Evolutionary conservation across 2,113 vertebrate genomes (phyloP).

Genomic region (Pluvialis apricaria): DNA sequence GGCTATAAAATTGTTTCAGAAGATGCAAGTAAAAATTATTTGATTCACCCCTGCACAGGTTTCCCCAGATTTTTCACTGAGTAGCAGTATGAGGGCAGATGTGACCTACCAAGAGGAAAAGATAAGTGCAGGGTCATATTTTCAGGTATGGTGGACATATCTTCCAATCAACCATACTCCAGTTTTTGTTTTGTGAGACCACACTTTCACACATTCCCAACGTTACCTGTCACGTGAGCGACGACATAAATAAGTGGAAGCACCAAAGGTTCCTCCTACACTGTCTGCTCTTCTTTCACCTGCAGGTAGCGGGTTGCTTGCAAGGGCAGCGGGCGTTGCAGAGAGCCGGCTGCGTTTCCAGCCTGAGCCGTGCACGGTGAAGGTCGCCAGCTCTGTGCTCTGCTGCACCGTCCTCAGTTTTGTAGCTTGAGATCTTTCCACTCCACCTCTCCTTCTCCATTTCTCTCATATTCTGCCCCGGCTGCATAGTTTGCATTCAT

Average conservation of each 20-base stretch:
- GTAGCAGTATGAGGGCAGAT: neutral
- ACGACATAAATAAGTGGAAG: neutral
- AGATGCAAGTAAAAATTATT: neutral
- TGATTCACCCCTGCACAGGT: neutral
- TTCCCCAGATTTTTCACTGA: neutral
- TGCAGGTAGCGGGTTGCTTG: neutral
- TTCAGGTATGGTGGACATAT: neutral
- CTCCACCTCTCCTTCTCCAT: neutral
- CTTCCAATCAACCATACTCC: neutral
- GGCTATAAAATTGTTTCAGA: neutral
- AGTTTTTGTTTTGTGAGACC: neutral
- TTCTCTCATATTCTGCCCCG: neutral
- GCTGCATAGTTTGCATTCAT: neutral
- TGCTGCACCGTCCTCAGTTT: neutral
- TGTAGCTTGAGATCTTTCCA: neutral
- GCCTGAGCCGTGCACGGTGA: fast-evolving
- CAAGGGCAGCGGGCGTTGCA: neutral
- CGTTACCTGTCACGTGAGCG: fast-evolving
- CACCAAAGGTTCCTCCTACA: neutral
- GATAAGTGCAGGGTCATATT: neutral
- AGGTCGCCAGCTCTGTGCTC: neutral
- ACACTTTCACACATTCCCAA: neutral
- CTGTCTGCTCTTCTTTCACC: neutral
- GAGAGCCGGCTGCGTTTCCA: fast-evolving
- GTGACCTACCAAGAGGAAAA: neutral